Evolutionary conservation across 35 echinoderm and acorn worm species (phyloP).

Genomic region (Stichopus chloronotus): DNA sequence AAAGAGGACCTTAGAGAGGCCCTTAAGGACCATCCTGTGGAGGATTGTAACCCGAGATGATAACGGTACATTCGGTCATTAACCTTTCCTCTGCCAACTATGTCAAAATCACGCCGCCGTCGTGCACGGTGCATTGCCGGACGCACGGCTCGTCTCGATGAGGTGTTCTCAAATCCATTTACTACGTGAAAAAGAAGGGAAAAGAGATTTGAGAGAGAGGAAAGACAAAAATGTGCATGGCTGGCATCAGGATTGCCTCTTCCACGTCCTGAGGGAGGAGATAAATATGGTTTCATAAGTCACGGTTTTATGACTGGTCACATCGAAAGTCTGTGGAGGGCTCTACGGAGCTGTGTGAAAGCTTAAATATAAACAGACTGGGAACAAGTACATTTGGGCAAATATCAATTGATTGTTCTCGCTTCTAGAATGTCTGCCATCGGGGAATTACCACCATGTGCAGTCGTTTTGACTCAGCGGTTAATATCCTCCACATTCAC

Average conservation of each 20-base stretch:
- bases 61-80: conserved; percentile 3
- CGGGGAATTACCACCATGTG: neutral
- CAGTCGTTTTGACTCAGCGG: neutral
- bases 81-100: neutral
- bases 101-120: neutral
- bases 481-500: neutral
- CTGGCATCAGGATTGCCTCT: neutral
- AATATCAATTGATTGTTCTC: conserved; percentile 4
- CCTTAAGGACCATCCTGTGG: neutral
- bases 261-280: neutral
- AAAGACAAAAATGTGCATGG: neutral
- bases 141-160: neutral
- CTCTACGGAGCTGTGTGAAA: too few species aligned
- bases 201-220: too few species aligned
- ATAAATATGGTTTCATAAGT: neutral
- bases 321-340: neutral
- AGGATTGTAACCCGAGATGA: neutral
- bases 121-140: neutral
- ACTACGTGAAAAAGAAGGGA: too few species aligned
- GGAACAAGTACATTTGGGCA: neutral
- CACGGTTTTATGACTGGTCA: neutral
- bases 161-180: neutral
- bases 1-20: neutral
- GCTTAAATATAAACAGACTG: neutral
- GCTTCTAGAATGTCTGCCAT: conserved; percentile 1